Base-by-base conservation (phyloP, 2,797 vertebrate species). In the Brachyalestes nurse region DNA sequence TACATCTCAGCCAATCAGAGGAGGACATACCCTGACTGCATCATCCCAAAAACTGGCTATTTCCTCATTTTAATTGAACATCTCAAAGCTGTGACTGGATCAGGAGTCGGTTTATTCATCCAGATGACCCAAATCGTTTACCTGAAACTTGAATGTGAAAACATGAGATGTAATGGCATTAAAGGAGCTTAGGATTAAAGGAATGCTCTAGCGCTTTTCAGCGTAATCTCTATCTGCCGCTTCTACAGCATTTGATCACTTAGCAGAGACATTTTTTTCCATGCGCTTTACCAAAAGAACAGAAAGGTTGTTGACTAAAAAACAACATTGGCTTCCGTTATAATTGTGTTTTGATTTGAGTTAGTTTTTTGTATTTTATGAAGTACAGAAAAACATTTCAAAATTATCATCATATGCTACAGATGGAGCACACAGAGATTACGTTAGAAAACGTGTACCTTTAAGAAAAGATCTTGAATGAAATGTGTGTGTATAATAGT, bases 131-230 rank as follows among this genome's bases (percentile, higher is more conserved):
- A 82, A 87, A 81, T 75, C 79, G 64, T 80, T 81, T 80, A 85
- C 83, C 55, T 84, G 86, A 82, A 84, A 69, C 80, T 80, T 78
- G 80, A 86, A 82, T 64, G 23, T 21, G 21, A 64, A 25, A 21
- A 28, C 25, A 69, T 47, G 69, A 72, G 42, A 75, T 34, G 53
- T 57, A 45, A 73, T 13, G 65, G 45, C 62, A 72, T 62, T 25
- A 5, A 12, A 42, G 42, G 9, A 6, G 47, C 9, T 12, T 8
- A 5, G 14, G 13, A 28, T 17, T 19, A 66, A 40, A 3, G 17
- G 34, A 66, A n/a, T 10, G 0, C 28, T 65, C 7, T 8, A 42
- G 38, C 19, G 8, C 17, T 25, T 16, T 38, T 34, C 28, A 64
- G 28, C 6, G 4, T 38, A 5, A 28, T 38, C 16, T 62, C 60